Conservation (phyloP, 2,797 vertebrate species). For the Takifugu ocellatus region DNA sequence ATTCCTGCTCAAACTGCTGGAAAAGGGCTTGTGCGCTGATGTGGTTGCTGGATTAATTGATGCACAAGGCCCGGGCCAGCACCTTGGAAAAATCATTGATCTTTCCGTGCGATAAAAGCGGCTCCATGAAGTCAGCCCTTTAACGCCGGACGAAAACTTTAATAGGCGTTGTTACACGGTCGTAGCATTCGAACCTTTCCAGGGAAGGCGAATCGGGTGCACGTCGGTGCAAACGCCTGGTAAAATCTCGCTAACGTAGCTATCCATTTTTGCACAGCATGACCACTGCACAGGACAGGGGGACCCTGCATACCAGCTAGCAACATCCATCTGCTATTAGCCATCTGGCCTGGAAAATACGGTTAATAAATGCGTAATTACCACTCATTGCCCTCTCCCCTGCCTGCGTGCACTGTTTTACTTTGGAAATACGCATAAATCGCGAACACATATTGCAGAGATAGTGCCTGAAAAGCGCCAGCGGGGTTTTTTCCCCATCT, state of each 20-base stretch:
- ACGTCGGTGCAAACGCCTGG: slow-evolving; percentile 56
- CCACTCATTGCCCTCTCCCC: slow-evolving; percentile 13
- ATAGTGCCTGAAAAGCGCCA: slow-evolving; percentile 13
- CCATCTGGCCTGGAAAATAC: slow-evolving; percentile 71
- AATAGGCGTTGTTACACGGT: slow-evolving; percentile 2
- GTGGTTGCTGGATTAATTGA: slow-evolving; percentile 59
- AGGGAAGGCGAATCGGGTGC: slow-evolving; percentile 24
- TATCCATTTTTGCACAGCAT: slow-evolving; percentile 70
- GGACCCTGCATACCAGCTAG: slow-evolving; percentile 76
- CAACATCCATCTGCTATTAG: slow-evolving; percentile 69
- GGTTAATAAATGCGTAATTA: slow-evolving; percentile 50
- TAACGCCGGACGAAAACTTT: slow-evolving; percentile 20
- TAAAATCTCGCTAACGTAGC: slow-evolving; percentile 69
- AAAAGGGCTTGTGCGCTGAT: slow-evolving; percentile 27
- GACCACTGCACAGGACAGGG: slow-evolving; percentile 73
- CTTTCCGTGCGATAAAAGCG: slow-evolving; percentile 50
- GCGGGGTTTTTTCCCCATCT: slow-evolving; percentile 30
- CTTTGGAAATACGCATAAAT: slow-evolving; percentile 29
- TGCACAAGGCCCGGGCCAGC: slow-evolving; percentile 67
- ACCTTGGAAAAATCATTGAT: slow-evolving; percentile 58
- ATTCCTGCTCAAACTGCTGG: neutral
- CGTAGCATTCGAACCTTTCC: slow-evolving; percentile 1
- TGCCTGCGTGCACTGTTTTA: slow-evolving; percentile 15
- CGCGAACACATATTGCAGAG: slow-evolving; percentile 10
- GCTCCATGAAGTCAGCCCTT: slow-evolving; percentile 47